A percentile compares a stretch with the other conserved stretches of the same genome.
These are phyloP conservation scores for Azemiops feae DNA, from an alignment of 2,113 vertebrate species.

Conservation along the genomic window DNA sequence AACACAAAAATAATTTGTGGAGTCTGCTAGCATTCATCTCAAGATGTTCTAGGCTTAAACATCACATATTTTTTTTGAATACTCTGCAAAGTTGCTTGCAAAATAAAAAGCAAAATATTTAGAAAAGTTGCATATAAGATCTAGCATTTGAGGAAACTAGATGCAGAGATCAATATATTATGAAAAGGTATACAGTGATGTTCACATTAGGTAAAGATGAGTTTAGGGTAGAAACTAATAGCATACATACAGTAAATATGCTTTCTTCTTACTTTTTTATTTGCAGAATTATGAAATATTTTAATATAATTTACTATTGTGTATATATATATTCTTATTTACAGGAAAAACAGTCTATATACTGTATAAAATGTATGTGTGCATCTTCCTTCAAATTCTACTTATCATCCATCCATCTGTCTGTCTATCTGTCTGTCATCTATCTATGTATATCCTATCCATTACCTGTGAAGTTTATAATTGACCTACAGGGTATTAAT, in stretches of 20 bases:
- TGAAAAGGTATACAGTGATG: neutral
- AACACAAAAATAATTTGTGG: neutral
- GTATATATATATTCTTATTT: neutral
- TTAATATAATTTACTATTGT: neutral
- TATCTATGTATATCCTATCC: neutral
- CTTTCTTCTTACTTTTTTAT: neutral
- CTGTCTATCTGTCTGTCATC: neutral
- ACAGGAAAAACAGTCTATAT: neutral
- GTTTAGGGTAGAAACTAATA: neutral
- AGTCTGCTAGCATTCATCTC: neutral
- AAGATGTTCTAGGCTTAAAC: neutral
- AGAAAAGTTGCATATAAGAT: neutral
- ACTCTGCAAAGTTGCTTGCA: neutral
- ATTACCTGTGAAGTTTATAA: neutral
- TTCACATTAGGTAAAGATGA: neutral
- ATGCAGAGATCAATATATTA: neutral
- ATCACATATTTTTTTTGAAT: neutral
- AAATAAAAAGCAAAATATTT: neutral
- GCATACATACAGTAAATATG: neutral
- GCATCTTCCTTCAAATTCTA: neutral
- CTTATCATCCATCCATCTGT: rapidly evolving
- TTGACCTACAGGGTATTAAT: neutral
- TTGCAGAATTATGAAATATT: neutral
- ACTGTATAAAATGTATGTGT: neutral
- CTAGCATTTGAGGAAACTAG: neutral